phyloP scores from a whole-genome alignment of 2,888 invertebrate species.

The Galerucella calmariensis region DNA sequence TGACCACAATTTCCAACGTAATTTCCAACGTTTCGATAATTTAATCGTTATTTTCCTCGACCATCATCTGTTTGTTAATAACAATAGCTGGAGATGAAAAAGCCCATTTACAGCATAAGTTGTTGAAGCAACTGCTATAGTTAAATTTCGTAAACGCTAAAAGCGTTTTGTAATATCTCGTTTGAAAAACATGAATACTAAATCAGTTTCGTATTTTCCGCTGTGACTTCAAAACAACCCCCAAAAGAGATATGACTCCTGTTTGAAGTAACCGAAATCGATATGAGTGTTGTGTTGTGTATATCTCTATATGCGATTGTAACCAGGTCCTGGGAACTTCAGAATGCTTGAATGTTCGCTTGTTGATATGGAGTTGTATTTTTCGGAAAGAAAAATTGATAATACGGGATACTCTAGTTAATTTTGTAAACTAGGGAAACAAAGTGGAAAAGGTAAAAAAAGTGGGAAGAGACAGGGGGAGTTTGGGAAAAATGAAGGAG shows the following conservation, averaged over 20 bases:
- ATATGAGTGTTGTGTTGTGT: constrained; percentile 22
- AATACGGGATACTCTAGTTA: too few relatives aligned
- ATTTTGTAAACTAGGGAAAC: too few relatives aligned
- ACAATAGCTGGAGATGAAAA: constrained; percentile 19
- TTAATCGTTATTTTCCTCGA: background rate
- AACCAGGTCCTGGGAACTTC: background rate
- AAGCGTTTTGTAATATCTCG: constrained; percentile 35
- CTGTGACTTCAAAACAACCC: constrained; percentile 36
- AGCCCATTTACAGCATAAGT: constrained; percentile 26
- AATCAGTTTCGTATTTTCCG: constrained; percentile 35
- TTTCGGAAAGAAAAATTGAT: too few relatives aligned
- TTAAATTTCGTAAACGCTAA: constrained; percentile 34
- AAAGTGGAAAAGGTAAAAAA: too few relatives aligned
- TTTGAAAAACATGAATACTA: constrained; percentile 34
- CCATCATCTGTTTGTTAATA: constrained; percentile 26
- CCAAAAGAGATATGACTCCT: constrained; percentile 37
- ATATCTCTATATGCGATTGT: background rate
- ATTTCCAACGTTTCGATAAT: background rate
- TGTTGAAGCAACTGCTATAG: constrained; percentile 27
- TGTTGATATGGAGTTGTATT: background rate
- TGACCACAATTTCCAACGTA: background rate
- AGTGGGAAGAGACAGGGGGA: too few relatives aligned
- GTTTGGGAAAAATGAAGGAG: too few relatives aligned
- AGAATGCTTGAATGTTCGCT: background rate
- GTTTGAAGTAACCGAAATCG: constrained; percentile 36